Percentiles rank a stretch among this genome's conserved stretches.
Conservation (phyloP, 1,140 invertebrate species). For the Bombyx mori region ASM3026992v2 NC_085116.1:9407501-9408000, state of each 20-base stretch:
- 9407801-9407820: constrained; percentile 66
- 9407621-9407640: too few species aligned
- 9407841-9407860: constrained; percentile 42
- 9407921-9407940: constrained; percentile 30
- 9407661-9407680: too few species aligned
- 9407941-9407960: too few species aligned
- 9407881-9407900: constrained; percentile 69
- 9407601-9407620: too few species aligned
- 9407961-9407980: constrained; percentile 24
- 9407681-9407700: neutral
- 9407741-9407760: neutral
- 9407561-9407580: too few species aligned
- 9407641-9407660: too few species aligned
- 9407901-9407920: constrained; percentile 61
- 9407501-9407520: too few species aligned
- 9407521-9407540: too few species aligned
- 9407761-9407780: constrained; percentile 39
- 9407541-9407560: too few species aligned
- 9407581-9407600: too few species aligned
- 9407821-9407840: constrained; percentile 56
- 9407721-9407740: too few species aligned
- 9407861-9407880: constrained; percentile 64
- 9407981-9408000: constrained; percentile 62
- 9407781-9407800: constrained; percentile 61
- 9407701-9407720: neutral